These are phyloP conservation scores for Conus ventricosus DNA, from an alignment of 1,140 invertebrate genomes.

Conservation along the genomic window DNA sequence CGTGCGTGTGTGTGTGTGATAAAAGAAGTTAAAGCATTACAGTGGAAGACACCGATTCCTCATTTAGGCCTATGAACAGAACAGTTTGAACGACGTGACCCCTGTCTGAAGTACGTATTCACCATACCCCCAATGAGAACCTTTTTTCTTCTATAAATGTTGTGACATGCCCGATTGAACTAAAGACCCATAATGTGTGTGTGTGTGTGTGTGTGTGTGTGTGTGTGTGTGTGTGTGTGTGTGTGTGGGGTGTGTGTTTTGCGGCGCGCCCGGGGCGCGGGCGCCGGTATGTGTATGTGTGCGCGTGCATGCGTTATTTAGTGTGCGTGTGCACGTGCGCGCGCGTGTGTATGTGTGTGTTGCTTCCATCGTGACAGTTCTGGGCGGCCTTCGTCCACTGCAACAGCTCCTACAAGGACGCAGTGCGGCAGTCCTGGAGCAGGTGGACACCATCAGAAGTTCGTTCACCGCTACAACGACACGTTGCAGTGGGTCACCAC, in stretches of 20 bases:
- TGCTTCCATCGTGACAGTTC: constrained; percentile 79
- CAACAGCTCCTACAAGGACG: constrained; percentile 88
- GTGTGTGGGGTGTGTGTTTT: too few relatives aligned
- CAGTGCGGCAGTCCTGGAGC: constrained; percentile 90
- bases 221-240: neutral
- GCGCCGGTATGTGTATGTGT: constrained; percentile 69
- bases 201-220: neutral
- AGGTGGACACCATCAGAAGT: constrained; percentile 89
- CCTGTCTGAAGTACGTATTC: too few relatives aligned
- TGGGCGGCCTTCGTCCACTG: constrained; percentile 92
- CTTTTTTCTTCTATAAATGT: too few relatives aligned
- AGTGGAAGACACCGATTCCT: too few relatives aligned
- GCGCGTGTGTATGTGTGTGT: neutral
- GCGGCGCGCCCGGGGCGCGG: constrained; percentile 86
- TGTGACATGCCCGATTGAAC: too few relatives aligned
- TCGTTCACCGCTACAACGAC: constrained; percentile 87
- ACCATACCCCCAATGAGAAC: too few relatives aligned
- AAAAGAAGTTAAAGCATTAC: too few relatives aligned
- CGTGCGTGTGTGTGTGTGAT: too few relatives aligned
- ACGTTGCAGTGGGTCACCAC: constrained; percentile 86
- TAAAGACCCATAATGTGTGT: too few relatives aligned
- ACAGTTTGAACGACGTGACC: too few relatives aligned
- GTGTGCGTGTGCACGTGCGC: constrained; percentile 80
- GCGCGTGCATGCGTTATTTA: constrained; percentile 87
- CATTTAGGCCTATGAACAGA: too few relatives aligned